Evolutionary conservation across 2,888 invertebrate genomes (phyloP), one percentile per base, ranked within the genome.

Genomic region (Myopa tessellatipennis): DNA sequence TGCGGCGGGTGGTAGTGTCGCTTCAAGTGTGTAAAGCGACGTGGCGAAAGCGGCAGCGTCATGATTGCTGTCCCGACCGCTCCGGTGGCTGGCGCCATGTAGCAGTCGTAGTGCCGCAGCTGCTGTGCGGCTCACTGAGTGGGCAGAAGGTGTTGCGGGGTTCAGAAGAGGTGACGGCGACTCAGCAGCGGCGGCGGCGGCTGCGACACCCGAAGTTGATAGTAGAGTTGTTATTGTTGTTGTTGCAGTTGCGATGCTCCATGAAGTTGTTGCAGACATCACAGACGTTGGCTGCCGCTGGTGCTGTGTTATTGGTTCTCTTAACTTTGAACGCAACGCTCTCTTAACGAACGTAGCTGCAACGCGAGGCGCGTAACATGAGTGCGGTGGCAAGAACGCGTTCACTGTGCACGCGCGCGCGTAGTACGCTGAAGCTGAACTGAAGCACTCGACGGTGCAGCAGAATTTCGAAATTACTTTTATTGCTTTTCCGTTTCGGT

Each of bases 231-330:
- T 67, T 58, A 77, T 63, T 77, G 78, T 80, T 74, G 75, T 79
- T 79, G 79, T 71, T 74, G 75, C 61, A 74, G 77, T 79, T 77
- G 74, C 65, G 79, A 69, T 74, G 74, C 38, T 61, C 14, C 36
- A 14, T 78, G 69, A 68, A 67, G 77, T 77, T 81, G 71, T 76
- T 78, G 78, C 78, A 81, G 81, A 82, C 82, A 82, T 82, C 80
- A 82, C 82, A 81, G 73, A 79, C 50, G 52, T 10, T 36, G 50
- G 52, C 52, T 8, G 70, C 18, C 50, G 38, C 8, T 7, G 45
- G 50, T 65, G 65, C 5, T 74, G 65, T 63, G 8, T 34, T 71
- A 0, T 52, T 18, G 8, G 34, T 3, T 63, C 18, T 4, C 1
- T 18, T 26, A 10, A 26, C 61, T 63, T 63, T 34, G 4, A 8